Evolutionary conservation across 2,113 vertebrate genomes (phyloP), one percentile per base, ranked within the genome.

Genomic region (Thermophis baileyi): DNA sequence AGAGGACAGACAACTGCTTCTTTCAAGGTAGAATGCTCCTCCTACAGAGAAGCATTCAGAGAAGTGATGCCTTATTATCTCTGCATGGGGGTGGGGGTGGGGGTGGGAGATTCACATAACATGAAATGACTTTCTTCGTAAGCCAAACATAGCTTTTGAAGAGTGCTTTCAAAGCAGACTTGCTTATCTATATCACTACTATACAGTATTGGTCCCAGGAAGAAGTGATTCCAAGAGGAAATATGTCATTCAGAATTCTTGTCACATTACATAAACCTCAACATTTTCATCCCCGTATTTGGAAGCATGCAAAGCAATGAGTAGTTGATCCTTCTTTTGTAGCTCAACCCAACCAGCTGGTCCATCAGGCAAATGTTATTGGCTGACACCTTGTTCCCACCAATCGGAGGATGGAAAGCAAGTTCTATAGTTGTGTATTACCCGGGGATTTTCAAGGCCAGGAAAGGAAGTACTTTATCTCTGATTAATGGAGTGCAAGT

Each of bases 391-490:
- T 47, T 49, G 40, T 89, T 63, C 47, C 81, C 81, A 30, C 74
- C 54, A 90, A 60, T 50, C 2, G 69, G 69, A 93, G 53, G 30
- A 24, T 27, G 46, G 35, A 81, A 53, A 60, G 87, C 49, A 89
- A 89, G 35, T n/a, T 44, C 49, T 35, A 7, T 57, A 44, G 86
- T 44, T 90, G 85, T 50, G 46, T 94, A 85, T 4, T 92, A 74
- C 54, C 85, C 11, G 0, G n/a, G 9, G 92, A 94, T 44, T 81
- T 92, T 27, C 60, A 55, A 49, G 27, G 91, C 20, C 46, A 69
- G 89, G 88, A 89, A 40, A 85, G 93, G 14, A n/a, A 90, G 94
- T 0, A 0, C 1, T 89, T 94, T 95, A 89, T 95, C 92, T 93
- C 93, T 93, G 7, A 27, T 8, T 94, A 92, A 6, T 94, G 2